These are phyloP conservation scores for Hylyphantes graminicola DNA, from an alignment of 1,140 invertebrate genomes.

Conservation along the genomic window DNA sequence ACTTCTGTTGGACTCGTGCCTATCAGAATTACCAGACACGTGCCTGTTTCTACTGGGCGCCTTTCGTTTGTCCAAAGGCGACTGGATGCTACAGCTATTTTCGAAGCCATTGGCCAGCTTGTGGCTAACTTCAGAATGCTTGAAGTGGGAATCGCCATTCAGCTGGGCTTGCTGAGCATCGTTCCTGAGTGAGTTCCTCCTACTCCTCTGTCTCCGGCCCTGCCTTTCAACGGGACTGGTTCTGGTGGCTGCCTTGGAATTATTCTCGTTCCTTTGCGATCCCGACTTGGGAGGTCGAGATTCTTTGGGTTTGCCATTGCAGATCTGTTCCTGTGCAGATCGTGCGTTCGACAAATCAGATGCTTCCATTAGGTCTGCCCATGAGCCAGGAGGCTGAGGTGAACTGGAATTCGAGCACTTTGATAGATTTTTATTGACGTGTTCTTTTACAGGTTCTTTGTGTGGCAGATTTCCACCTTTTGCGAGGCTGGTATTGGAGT, in stretches of 20 bases:
- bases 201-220: neutral
- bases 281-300: neutral
- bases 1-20: neutral
- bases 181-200: neutral
- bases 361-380: slow-evolving; percentile 37
- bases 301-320: slow-evolving; percentile 7
- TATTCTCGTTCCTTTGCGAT: slow-evolving; percentile 1
- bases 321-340: slow-evolving; percentile 32
- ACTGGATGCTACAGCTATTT: too few species aligned
- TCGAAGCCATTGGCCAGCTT: too few species aligned
- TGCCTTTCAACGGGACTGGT: neutral
- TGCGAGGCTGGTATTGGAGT: neutral
- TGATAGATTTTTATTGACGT: neutral
- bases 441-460: neutral
- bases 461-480: neutral
- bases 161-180: neutral
- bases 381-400: slow-evolving; percentile 6
- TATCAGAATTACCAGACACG: neutral
- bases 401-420: slow-evolving; percentile 19
- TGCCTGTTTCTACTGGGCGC: neutral
- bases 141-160: too few species aligned
- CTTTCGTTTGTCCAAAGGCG: neutral
- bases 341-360: slow-evolving; percentile 35
- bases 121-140: too few species aligned
- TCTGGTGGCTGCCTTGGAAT: neutral